Evolutionary conservation across 2,113 vertebrate genomes (phyloP), one percentile per base, ranked within the genome.

Genomic region (Melanerpes formicivorus): DNA sequence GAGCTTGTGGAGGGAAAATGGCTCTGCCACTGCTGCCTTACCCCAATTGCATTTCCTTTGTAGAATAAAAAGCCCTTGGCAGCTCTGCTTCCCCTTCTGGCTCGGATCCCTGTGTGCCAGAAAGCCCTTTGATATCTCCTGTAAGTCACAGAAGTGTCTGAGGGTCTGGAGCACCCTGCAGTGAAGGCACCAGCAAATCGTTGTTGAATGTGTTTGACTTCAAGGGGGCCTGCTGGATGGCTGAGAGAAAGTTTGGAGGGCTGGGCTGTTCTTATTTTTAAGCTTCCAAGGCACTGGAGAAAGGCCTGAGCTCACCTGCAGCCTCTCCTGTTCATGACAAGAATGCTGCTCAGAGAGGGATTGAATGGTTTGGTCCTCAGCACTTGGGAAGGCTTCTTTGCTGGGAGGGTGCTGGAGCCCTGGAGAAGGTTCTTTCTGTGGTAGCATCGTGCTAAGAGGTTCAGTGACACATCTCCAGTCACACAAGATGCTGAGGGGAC

Each of bases 281-380:
- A 74, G 32, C 6, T 58, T 88, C 18, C 42, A 1, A 54, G 25
- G 44, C 44, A 40, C 18, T 2, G 2, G 64, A 17, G 34, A 34
- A 44, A 9, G 62, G 26, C 16, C 48, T 34, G 13, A 37, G 44
- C 46, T 88, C 32, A 5, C 18, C n/a, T 37, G 6, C 26, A 14
- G 34, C 29, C 44, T 5, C 1, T 42, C 37, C 18, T 22, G 16
- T 32, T 48, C 32, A 26, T 50, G 60, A 0, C 50, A 3, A 37
- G 32, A 63, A 8, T 9, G 6, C 11, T 9, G 48, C 10, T 22
- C 48, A 50, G 19, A 50, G 48, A 50, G 22, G 7, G 22, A 13
- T 13, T 22, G 50, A 52, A 52, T 52, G 50, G 11, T 52, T 52
- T 52, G 17, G 1, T n/a, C 15, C 34, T 4, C 5, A 40, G 73